Percentiles rank a stretch among this genome's conserved stretches.
phyloP scores from a whole-genome alignment of 2,888 invertebrate genomes.

The Ernsta delagoae region DNA sequence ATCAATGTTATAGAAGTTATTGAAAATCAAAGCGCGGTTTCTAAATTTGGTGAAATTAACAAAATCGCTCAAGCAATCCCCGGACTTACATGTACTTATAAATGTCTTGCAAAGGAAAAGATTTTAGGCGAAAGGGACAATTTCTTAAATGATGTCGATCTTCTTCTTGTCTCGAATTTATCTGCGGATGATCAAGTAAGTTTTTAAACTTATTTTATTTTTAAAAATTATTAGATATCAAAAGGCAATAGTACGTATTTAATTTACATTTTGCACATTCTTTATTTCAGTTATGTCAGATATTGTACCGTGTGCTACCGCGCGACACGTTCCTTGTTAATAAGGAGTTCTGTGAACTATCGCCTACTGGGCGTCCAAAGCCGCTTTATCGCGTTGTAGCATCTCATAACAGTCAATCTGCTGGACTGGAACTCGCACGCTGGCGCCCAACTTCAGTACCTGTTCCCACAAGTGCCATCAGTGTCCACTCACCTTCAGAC shows the following conservation, averaged over 20 bases:
- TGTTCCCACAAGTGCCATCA: slow-evolving; percentile 46
- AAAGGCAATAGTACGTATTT: too few relatives aligned
- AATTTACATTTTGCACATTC: too few relatives aligned
- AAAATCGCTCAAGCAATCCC: slow-evolving; percentile 35
- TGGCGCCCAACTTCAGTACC: slow-evolving; percentile 48
- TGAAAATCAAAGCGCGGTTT: slow-evolving; percentile 34
- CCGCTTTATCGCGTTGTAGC: slow-evolving; percentile 47
- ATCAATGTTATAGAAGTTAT: slow-evolving; percentile 49
- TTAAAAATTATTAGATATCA: too few relatives aligned
- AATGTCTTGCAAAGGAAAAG: slow-evolving; percentile 38
- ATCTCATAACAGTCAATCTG: slow-evolving; percentile 38
- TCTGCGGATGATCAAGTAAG: slow-evolving; percentile 48
- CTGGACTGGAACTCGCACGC: slow-evolving; percentile 41
- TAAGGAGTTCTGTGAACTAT: slow-evolving; percentile 41
- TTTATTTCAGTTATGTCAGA: slow-evolving; percentile 48
- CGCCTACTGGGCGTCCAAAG: slow-evolving; percentile 41
- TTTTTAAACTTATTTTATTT: too few relatives aligned
- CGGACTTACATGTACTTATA: slow-evolving; percentile 39
- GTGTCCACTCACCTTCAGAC: slow-evolving; percentile 49
- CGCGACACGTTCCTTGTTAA: slow-evolving; percentile 51
- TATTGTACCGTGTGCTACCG: slow-evolving; percentile 45
- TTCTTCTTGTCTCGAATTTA: slow-evolving; percentile 48
- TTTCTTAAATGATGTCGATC: slow-evolving; percentile 44
- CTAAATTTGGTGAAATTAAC: slow-evolving; percentile 39
- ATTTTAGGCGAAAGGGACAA: slow-evolving; percentile 40